Base-by-base conservation (phyloP, 2,113 vertebrate genomes). In the Syngnathus typhle region DNA sequence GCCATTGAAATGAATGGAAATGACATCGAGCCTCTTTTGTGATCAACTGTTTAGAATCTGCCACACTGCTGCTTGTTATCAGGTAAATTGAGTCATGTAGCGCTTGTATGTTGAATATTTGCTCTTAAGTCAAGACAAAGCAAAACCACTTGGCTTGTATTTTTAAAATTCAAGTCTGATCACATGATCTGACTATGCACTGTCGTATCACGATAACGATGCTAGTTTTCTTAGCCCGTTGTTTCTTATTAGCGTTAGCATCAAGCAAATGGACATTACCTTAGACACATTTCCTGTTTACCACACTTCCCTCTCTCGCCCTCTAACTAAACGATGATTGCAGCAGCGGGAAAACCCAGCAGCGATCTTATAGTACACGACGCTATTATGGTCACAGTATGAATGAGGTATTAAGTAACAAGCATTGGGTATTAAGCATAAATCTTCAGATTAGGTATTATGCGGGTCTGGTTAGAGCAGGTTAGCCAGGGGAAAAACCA, bases 381-480 rank as follows among this genome's bases (percentile, higher is more conserved):
- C 71, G 77, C 74, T 86, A 81, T 80, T 84, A 84, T 73, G 72
- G 76, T 73, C 72, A 74, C 69, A 68, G 75, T 81, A 79, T 79
- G 78, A 88, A 80, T 75, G 71, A 76, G 83, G 83, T 84, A 83
- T 87, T 87, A 86, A 74, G 81, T 70, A 83, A 78, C 69, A 82
- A 70, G 78, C 76, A 80, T 73, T 86, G 81, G 71, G 81, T 70
- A 81, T 83, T 76, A 84, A 67, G 60, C 71, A 9, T 75, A 88
- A 82, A 51, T 81, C 80, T 85, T 73, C 70, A 84, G 85, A 86
- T 88, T 84, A 89, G 76, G 82, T 74, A 84, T 88, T 84, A 87
- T 85, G 76, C 83, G 73, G 79, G 73, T 81, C 82, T 82, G 81
- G 81, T 75, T 71, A 60, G 71, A 78, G 76, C 80, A 85, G 80